phyloP scores from a whole-genome alignment of 2,113 vertebrate genomes.

The Pica pica region DNA sequence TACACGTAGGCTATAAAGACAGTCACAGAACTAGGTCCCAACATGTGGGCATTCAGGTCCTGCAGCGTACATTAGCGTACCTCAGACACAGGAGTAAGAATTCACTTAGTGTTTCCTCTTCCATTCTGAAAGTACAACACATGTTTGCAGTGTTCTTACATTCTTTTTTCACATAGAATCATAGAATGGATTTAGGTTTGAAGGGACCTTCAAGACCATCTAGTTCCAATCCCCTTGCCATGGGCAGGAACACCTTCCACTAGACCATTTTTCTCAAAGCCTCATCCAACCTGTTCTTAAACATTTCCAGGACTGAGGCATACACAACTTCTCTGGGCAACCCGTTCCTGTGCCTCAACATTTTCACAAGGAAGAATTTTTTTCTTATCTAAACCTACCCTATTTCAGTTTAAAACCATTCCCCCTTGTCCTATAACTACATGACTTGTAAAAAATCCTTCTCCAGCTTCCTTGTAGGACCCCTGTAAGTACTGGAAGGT shows the following conservation, averaged over 20 bases:
- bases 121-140: background rate
- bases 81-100: background rate
- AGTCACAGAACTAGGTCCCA: background rate
- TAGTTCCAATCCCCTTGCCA: background rate
- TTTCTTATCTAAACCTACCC: background rate
- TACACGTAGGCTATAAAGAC: background rate
- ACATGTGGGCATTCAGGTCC: background rate
- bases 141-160: background rate
- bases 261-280: background rate
- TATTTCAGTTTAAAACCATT: background rate
- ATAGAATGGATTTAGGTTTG: background rate
- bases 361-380: background rate
- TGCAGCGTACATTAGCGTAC: background rate
- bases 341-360: rapidly evolving
- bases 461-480: background rate
- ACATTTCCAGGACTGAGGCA: background rate
- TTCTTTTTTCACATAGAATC: background rate
- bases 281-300: background rate
- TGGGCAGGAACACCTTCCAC: background rate
- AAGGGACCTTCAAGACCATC: background rate
- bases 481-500: background rate
- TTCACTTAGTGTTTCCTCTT: background rate
- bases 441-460: background rate
- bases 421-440: background rate
- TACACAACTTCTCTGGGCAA: background rate